Evolutionary conservation across 2,888 invertebrate species (phyloP), one percentile per base, ranked within the genome.

Genomic region (Calameuta pallipes): DNA sequence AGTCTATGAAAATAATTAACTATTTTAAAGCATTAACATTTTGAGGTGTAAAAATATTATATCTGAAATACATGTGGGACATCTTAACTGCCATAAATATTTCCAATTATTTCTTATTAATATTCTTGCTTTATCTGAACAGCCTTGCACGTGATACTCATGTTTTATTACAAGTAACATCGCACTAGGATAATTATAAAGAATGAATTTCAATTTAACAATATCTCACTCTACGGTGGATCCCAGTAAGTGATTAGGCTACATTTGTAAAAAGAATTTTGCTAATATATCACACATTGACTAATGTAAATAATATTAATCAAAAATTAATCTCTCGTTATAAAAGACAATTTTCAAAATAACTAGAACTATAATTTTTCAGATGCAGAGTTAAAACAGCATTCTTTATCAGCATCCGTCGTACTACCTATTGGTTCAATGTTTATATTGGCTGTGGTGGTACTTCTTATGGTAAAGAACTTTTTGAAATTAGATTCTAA

Each of bases 391-490:
- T 82, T 86, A 79, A 85, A 83, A 41, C 82, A 81, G 80, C 87
- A 86, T 75, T 88, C 88, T 81, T 87, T 89, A 83, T 83, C 89
- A 23, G 85, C 85, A 78, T 86, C 89, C 37, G 85, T 87, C 71
- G 80, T 90, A 41, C 79, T 90, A 77, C 89, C 89, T 56, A 76
- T 87, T 34, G 89, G 88, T 30, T 88, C 89, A 35, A 83, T 89
- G 79, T 84, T 89, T 73, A 83, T 89, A 77, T 85, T 89, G 56
- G 86, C 85, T 23, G 41, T 88, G 13, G 83, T 89, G 23, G 80
- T 90, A 79, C 78, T 89, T 36, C 76, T 90, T 6, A 90, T 90
- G 90, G 90, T 90, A 88, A 86, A 69, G 31, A 70, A 56, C 56
- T 9, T 56, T 80, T 73, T 69, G 9, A 73, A 73, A n/a, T 41